Percentiles rank a stretch among this genome's conserved stretches.
phyloP scores from a whole-genome alignment of 2,888 invertebrate genomes.

The Mythimna albipuncta region DNA sequence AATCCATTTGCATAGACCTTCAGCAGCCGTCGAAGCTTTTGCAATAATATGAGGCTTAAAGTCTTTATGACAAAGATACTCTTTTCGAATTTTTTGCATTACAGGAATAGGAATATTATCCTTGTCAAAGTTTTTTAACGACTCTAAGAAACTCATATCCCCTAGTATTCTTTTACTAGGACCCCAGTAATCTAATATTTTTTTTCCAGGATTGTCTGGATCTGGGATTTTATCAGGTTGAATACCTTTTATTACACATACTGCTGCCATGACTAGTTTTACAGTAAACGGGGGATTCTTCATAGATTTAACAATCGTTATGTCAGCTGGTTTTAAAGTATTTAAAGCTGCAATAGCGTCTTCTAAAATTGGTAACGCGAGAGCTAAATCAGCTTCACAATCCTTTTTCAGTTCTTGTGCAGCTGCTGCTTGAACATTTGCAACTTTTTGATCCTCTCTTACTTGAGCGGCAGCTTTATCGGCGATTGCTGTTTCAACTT shows the following conservation, averaged over 20 bases:
- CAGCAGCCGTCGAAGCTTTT: conserved; percentile 98
- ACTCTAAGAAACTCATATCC: conserved; percentile 95
- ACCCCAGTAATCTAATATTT: conserved; percentile 95
- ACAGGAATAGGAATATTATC: conserved; percentile 94
- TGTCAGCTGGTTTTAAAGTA: conserved; percentile 96
- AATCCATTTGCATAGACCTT: conserved; percentile 98
- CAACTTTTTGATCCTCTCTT: conserved; percentile 96
- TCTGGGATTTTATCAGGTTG: conserved; percentile 95
- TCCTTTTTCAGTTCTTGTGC: conserved; percentile 96
- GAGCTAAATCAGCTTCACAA: conserved; percentile 97
- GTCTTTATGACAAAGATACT: conserved; percentile 94
- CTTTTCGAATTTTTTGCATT: conserved; percentile 94
- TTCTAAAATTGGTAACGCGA: conserved; percentile 96
- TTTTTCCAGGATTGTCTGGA: conserved; percentile 92
- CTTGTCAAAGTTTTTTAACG: conserved; percentile 95
- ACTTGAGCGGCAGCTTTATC: conserved; percentile 95
- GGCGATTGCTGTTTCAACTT: conserved; percentile 94
- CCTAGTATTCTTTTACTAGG: conserved; percentile 95
- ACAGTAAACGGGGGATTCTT: conserved; percentile 96
- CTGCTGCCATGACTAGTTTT: conserved; percentile 96
- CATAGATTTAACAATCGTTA: conserved; percentile 96
- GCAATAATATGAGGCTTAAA: conserved; percentile 95
- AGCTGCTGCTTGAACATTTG: conserved; percentile 96
- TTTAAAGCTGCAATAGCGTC: conserved; percentile 94
- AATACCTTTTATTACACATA: conserved; percentile 96